Base-by-base conservation (phyloP, 2,888 invertebrate species). In the Deladenus siricidicola region DNA sequence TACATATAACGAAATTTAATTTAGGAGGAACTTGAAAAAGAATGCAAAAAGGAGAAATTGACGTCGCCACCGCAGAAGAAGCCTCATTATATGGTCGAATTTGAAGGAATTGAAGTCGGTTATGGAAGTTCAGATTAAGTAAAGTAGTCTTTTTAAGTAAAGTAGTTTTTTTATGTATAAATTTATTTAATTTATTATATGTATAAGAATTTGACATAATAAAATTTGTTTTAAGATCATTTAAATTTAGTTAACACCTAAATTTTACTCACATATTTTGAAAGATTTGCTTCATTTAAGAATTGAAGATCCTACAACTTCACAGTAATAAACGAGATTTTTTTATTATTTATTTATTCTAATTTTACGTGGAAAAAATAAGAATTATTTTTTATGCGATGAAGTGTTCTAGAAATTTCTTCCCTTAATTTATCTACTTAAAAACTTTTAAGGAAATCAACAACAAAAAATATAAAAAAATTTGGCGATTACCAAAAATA, bases 1-100 rank as follows among this genome's bases (percentile, higher is more conserved):
- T 67, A n/a, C n/a, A n/a, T n/a, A 19, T 66, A 67, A 67, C 56
- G 62, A 63, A 52, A 19, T 65, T 66, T 65, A 50, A 56, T 65
- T 65, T 56, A 65, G 65, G 59, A 65, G 51, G 63, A 65, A 55
- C 60, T 65, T 24, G 56, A 28, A 43, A 65, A 65, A 49, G 65
- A 65, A 54, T n/a, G 43, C 24, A 44, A 65, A 54, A 29, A 54
- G 39, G 60, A 49, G 54, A 49, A 64, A 64, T 52, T 62, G 30
- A 29, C 24, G 28, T 63, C 66, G 62, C 65, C 66, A 49, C 64
- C 62, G 28, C 3, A 24, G 23, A 65, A 65, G 65, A 65, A 63
- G 56, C 43, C 61, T 39, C 17, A 34, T 34, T 30, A 61, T 34
- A 47, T 58, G 64, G 56, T 57, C 53, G 62, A 67, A 34, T 28